Evolutionary conservation across 37 sponge, comb jelly and placozoan genomes (phyloP).

Genomic region (Corticium candelabrum): DNA sequence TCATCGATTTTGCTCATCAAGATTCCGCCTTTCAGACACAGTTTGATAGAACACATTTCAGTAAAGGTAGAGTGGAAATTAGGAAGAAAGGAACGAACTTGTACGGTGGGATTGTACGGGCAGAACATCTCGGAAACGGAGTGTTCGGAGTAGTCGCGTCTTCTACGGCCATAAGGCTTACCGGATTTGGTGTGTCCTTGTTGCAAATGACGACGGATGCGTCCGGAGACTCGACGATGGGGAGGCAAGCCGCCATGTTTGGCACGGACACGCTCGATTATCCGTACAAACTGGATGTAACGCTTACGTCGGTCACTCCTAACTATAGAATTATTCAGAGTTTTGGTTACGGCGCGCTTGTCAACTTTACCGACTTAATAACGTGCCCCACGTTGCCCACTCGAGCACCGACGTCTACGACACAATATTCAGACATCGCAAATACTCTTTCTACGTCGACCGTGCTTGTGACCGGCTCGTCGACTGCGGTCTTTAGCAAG

Average conservation of each 20-base stretch:
- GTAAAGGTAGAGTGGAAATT: conserved; percentile 10
- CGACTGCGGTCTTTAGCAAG: neutral
- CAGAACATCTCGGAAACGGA: neutral
- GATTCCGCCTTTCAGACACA: conserved; percentile 24
- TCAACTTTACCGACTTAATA: neutral
- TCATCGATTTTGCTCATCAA: conserved; percentile 13
- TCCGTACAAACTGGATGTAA: neutral
- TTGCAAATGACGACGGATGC: conserved; percentile 47
- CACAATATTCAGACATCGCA: too few species aligned
- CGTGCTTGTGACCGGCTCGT: neutral
- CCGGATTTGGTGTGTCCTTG: conserved; percentile 21
- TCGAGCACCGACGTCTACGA: neutral
- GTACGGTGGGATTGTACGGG: conserved; percentile 45
- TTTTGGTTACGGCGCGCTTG: neutral
- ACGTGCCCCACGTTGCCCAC: neutral
- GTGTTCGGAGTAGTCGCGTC: neutral
- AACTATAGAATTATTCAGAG: neutral
- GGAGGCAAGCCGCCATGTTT: conserved; percentile 10
- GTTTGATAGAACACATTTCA: conserved; percentile 31
- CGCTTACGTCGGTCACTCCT: neutral
- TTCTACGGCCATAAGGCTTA: neutral
- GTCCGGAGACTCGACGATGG: conserved; percentile 5
- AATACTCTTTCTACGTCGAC: neutral
- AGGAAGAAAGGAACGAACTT: conserved; percentile 8
- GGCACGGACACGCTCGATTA: neutral